Conservation (phyloP, 2,888 invertebrate genomes). For the Clostera curtula region DNA sequence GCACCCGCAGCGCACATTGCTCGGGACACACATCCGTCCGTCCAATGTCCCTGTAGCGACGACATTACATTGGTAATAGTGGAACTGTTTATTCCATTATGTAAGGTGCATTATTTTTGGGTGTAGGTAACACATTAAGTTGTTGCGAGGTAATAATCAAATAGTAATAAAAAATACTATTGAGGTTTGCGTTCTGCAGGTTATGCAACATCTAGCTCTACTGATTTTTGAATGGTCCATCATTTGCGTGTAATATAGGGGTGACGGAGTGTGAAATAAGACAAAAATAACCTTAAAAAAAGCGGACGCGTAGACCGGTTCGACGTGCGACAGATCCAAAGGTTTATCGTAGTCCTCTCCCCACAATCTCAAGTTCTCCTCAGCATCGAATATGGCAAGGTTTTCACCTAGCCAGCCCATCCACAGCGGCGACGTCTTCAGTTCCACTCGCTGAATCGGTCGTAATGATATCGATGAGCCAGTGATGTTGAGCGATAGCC, state of each 20-base stretch:
- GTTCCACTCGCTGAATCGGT: conserved; percentile 81
- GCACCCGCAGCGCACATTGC: conserved; percentile 76
- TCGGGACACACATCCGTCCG: conserved; percentile 92
- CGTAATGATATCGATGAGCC: conserved; percentile 68
- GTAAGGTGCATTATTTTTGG: too few species aligned
- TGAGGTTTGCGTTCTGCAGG: too few species aligned
- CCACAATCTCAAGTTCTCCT: conserved; percentile 89
- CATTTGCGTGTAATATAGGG: too few species aligned
- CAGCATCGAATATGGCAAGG: conserved; percentile 88
- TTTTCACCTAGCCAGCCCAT: conserved; percentile 84
- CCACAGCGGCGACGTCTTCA: conserved; percentile 78
- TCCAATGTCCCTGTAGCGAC: conserved; percentile 85
- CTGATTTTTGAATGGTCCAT: too few species aligned
- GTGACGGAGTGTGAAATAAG: too few species aligned
- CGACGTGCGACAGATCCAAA: conserved; percentile 85
- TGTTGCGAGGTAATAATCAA: too few species aligned
- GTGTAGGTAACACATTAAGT: too few species aligned
- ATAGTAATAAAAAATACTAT: too few species aligned
- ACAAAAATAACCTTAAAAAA: conserved; percentile 80
- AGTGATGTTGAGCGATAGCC: conserved; percentile 82
- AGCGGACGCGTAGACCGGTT: conserved; percentile 90
- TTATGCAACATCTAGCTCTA: too few species aligned
- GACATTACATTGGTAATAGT: conserved; percentile 1
- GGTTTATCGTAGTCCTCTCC: conserved; percentile 93
- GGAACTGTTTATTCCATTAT: too few species aligned